Evolutionary conservation across 2,797 vertebrate species (phyloP).

Genomic region (Micropoecilia bifurca): DNA sequence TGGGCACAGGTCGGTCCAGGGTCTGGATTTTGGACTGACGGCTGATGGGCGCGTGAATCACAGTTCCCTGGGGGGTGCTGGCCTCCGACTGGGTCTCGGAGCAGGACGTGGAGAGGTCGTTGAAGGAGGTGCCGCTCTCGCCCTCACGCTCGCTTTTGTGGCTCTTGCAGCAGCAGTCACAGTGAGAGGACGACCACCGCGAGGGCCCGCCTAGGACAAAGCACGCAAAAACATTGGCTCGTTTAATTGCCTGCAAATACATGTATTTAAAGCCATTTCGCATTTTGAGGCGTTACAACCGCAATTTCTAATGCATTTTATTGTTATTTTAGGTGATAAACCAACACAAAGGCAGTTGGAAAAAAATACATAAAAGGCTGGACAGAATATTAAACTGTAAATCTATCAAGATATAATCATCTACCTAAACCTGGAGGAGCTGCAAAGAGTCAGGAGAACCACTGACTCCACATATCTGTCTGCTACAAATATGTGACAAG

Average conservation of each 20-base stretch:
- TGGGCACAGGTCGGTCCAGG: conserved; percentile 90
- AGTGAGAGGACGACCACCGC: conserved; percentile 92
- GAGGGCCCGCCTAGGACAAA: conserved; percentile 88
- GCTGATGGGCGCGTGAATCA: conserved; percentile 90
- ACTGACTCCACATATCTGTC: background rate
- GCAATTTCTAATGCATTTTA: background rate
- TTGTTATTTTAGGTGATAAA: background rate
- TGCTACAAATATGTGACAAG: background rate
- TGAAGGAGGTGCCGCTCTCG: conserved; percentile 96
- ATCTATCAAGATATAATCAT: background rate
- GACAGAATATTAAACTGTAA: background rate
- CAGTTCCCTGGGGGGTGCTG: conserved; percentile 95
- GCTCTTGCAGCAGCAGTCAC: conserved; percentile 97
- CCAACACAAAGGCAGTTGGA: background rate
- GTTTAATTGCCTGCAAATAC: conserved; percentile 2
- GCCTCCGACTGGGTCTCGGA: conserved; percentile 97
- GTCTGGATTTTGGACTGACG: conserved; percentile 93
- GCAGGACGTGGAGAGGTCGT: conserved; percentile 97
- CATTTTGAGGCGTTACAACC: background rate
- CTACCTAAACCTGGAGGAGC: background rate
- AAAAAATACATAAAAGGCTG: background rate
- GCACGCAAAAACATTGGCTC: conserved; percentile 22
- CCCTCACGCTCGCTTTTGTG: conserved; percentile 94
- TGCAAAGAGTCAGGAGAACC: too few relatives aligned
- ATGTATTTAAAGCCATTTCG: background rate